Evolutionary conservation across 1,140 invertebrate species (phyloP).

Genomic region (Trichoplusia ni): DNA sequence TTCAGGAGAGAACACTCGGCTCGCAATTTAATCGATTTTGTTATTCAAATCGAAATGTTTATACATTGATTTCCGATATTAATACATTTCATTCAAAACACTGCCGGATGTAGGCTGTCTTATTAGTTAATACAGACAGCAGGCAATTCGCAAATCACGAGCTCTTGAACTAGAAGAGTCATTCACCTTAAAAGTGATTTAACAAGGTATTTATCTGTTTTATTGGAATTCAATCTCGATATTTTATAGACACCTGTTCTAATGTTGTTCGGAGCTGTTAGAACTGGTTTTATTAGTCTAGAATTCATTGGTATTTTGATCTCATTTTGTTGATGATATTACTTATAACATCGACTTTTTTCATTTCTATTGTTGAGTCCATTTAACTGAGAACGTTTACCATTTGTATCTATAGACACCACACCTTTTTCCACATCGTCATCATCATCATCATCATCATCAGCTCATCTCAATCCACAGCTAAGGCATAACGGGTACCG

Average conservation of each 20-base stretch:
- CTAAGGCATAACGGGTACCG: no score
- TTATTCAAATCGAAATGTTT: background rate
- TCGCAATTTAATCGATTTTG: background rate
- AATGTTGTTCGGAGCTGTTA: background rate
- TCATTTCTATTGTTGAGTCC: no score
- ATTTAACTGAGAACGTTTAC: no score
- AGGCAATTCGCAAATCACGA: conserved; percentile 8
- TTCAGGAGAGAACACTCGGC: background rate
- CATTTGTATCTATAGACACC: no score
- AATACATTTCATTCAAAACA: background rate
- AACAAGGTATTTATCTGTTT: conserved; percentile 11
- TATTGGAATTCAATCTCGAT: conserved; percentile 20
- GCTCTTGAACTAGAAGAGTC: conserved; percentile 6
- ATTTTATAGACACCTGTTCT: background rate
- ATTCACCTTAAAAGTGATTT: conserved; percentile 16
- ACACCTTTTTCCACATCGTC: no score
- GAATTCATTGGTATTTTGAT: background rate
- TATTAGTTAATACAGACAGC: conserved; percentile 9
- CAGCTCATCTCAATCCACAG: no score
- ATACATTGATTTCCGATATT: conserved; percentile 11
- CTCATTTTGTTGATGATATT: no score
- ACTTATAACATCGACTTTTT: no score
- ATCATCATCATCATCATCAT: no score
- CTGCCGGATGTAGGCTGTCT: conserved; percentile 7
- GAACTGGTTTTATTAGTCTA: background rate